These are phyloP conservation scores for Euplagia quadripunctaria DNA, from an alignment of 2,888 invertebrate genomes.

Conservation along the genomic window DNA sequence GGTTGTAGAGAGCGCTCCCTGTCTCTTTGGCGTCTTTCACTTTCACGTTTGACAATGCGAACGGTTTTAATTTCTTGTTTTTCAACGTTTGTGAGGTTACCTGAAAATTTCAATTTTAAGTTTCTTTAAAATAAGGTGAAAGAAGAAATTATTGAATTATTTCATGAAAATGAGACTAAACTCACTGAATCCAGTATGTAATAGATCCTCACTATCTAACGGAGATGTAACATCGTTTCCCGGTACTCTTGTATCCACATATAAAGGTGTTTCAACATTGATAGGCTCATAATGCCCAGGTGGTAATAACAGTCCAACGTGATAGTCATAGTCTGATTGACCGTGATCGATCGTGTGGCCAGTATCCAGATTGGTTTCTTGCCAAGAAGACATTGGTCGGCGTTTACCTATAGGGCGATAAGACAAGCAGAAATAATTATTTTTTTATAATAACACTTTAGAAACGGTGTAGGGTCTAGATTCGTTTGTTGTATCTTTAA, in stretches of 20 bases:
- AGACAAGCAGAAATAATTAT: neutral
- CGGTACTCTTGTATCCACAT: slow-evolving; percentile 89
- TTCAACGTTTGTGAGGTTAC: slow-evolving; percentile 91
- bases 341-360: slow-evolving; percentile 92
- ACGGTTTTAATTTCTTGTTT: slow-evolving; percentile 97
- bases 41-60: slow-evolving; percentile 96
- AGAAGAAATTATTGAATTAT: neutral
- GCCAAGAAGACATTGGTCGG: slow-evolving; percentile 91
- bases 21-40: slow-evolving; percentile 94
- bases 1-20: slow-evolving; percentile 89
- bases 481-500: too few species aligned
- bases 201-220: slow-evolving; percentile 78
- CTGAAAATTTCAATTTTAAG: slow-evolving; percentile 64
- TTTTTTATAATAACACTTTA: neutral
- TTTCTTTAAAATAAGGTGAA: neutral
- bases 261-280: slow-evolving; percentile 88
- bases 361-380: slow-evolving; percentile 96
- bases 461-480: neutral
- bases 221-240: slow-evolving; percentile 74
- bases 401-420: slow-evolving; percentile 61
- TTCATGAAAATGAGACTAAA: slow-evolving; percentile 8
- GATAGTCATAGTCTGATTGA: slow-evolving; percentile 78
- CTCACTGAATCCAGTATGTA: slow-evolving; percentile 77
- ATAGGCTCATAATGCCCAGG: slow-evolving; percentile 72
- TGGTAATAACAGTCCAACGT: slow-evolving; percentile 60